Base-by-base conservation (phyloP, 2,113 vertebrate genomes). In the Arenaria interpres region DNA sequence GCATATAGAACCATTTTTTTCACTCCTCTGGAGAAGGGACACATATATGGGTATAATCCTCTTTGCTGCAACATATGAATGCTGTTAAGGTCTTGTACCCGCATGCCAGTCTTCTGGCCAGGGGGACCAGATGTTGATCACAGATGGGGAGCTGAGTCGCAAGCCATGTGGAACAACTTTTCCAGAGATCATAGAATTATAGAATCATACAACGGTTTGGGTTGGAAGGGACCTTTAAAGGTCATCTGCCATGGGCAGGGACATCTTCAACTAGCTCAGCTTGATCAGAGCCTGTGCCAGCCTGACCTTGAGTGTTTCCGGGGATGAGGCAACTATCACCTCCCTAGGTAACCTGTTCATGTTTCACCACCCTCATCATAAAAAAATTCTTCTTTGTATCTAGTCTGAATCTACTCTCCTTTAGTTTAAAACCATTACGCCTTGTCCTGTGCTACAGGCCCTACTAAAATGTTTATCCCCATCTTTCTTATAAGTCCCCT, bases 161-260 rank as follows among this genome's bases (percentile, higher is more conserved):
- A 9, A 57, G 1, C 13, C 43, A 67, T 0, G 0, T 18, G 30
- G 43, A 84, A 10, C 1, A 1, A 56, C 25, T 46, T 20, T 20
- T 54, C 63, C 35, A 72, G 19, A 30, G 28, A 18, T 24, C 46
- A 39, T 3, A 45, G 18, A 64, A 25, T 27, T 6, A 3, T 24
- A 71, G 73, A 50, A 12, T 28, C 9, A 5, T 8, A 41, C n/a
- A 56, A 46, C 15, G 1, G 11, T n/a, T 60, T 46, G 27, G 6
- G 37, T 39, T 60, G 53, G 54, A 69, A 62, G 33, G 7, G 13
- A 62, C 23, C 18, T 7, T 76, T 68, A 68, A 53, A 46, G 24
- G 10, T 10, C 48, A 48, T 6, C n/a, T 56, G 48, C 30, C 14
- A 2, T 32, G 16, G 22, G n/a, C 72, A 84, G 20, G n/a, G 46